A percentile compares a stretch with the other conserved stretches of the same genome.
These are phyloP conservation scores for Lerema accius DNA, from an alignment of 1,140 invertebrate genomes.

Conservation along the genomic window DNA sequence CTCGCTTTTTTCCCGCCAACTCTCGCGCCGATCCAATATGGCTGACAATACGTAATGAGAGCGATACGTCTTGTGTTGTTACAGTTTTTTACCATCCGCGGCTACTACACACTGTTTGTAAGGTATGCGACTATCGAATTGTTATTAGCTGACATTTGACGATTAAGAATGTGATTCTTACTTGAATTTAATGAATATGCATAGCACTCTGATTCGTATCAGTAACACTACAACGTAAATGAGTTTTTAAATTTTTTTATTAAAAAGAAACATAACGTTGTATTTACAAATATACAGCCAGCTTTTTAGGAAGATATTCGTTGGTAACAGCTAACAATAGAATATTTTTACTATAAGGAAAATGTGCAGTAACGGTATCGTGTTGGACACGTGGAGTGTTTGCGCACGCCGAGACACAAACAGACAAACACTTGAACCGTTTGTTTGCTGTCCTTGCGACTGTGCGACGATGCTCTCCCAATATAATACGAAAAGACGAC, in stretches of 20 bases:
- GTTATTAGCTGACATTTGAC: no score
- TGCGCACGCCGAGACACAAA: constrained; percentile 5
- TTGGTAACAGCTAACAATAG: no score
- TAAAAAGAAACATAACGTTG: no score
- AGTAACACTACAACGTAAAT: no score
- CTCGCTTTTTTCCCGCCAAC: constrained; percentile 31
- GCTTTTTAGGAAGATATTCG: no score
- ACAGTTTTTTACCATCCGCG: constrained; percentile 3
- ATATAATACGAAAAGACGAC: neutral
- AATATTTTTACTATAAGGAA: neutral
- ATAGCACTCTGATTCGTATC: no score
- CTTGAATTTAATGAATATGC: no score
- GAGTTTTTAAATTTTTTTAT: no score
- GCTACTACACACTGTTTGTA: constrained; percentile 5
- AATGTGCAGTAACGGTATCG: constrained; percentile 11
- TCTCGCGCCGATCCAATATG: constrained; percentile 32
- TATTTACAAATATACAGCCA: no score
- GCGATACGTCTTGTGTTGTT: constrained; percentile 21
- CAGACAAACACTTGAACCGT: constrained; percentile 10
- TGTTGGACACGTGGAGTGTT: constrained; percentile 8
- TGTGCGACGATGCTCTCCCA: neutral
- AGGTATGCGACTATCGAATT: no score
- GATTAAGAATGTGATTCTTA: no score
- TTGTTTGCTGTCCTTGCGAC: neutral
- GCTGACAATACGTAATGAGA: constrained; percentile 32